phyloP scores from a whole-genome alignment of 1,140 invertebrate genomes.

The Eurosta solidaginis region DNA sequence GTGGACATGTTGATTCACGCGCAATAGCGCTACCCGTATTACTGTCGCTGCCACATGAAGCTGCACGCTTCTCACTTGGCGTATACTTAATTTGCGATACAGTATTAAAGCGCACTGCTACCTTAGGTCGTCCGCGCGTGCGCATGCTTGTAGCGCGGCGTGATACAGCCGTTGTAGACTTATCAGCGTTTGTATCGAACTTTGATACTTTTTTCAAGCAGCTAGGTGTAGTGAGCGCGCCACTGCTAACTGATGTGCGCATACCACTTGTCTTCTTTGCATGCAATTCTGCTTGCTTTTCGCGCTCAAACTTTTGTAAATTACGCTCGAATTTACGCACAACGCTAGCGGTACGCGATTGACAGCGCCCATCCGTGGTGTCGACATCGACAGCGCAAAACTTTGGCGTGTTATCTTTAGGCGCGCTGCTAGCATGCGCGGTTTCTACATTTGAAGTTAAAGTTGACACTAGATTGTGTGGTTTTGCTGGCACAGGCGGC shows the following conservation, averaged over 20 bases:
- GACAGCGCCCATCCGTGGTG: slow-evolving; percentile 30
- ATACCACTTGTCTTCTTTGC: slow-evolving; percentile 46
- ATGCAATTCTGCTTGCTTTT: slow-evolving; percentile 51
- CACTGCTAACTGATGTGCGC: slow-evolving; percentile 50
- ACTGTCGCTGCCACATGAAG: slow-evolving; percentile 36
- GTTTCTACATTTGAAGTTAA: slow-evolving; percentile 42
- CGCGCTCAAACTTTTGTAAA: slow-evolving; percentile 61
- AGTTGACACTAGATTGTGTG: slow-evolving; percentile 51
- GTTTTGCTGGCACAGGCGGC: slow-evolving; percentile 51
- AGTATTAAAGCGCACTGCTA: slow-evolving; percentile 61
- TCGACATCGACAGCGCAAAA: slow-evolving; percentile 56
- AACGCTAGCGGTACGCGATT: slow-evolving; percentile 52
- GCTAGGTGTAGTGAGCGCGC: slow-evolving; percentile 49
- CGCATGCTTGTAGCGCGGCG: slow-evolving; percentile 57
- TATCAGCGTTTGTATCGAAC: slow-evolving; percentile 49
- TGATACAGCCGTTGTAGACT: slow-evolving; percentile 44
- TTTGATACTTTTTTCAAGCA: slow-evolving; percentile 55
- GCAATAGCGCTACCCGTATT: neutral
- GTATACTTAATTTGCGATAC: slow-evolving; percentile 59
- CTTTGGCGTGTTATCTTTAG: slow-evolving; percentile 34
- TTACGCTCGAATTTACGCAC: slow-evolving; percentile 62
- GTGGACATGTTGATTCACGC: slow-evolving; percentile 57
- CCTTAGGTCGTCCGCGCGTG: slow-evolving; percentile 52
- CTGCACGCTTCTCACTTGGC: slow-evolving; percentile 45
- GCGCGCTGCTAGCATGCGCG: neutral